Conservation (phyloP, 2,888 invertebrate genomes). For the Stenodema calcarata region DNA sequence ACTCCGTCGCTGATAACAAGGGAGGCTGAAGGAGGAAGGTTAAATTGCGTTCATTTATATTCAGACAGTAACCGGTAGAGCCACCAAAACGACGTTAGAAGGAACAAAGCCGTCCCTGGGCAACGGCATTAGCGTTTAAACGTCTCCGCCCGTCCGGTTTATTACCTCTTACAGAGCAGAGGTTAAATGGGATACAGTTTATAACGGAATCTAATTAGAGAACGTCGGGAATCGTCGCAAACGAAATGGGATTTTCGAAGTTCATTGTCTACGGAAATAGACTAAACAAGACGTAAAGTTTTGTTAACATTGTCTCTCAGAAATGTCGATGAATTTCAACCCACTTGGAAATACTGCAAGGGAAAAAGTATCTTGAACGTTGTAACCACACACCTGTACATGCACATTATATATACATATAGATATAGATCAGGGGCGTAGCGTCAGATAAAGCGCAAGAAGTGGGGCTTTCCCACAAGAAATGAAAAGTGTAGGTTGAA, state of each 20-base stretch:
- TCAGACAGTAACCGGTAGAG: constrained; percentile 31
- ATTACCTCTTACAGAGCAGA: neutral
- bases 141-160: neutral
- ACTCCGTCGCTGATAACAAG: constrained; percentile 35
- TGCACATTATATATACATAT: no score
- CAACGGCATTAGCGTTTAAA: neutral
- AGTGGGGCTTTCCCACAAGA: no score
- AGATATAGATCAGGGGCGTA: no score
- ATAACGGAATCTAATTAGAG: constrained; percentile 10
- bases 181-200: constrained; percentile 10
- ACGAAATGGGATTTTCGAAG: neutral
- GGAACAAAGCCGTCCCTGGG: constrained; percentile 33
- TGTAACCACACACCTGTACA: no score
- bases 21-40: neutral
- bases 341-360: no score
- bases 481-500: no score
- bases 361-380: no score
- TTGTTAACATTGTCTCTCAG: neutral
- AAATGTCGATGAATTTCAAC: no score
- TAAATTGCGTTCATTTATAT: constrained; percentile 45
- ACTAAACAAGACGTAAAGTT: neutral
- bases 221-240: neutral
- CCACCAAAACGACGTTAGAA: constrained; percentile 25
- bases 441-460: no score
- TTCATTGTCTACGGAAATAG: neutral